Evolutionary conservation across 2,888 invertebrate genomes (phyloP).

Genomic region (Cybosia mesomella): DNA sequence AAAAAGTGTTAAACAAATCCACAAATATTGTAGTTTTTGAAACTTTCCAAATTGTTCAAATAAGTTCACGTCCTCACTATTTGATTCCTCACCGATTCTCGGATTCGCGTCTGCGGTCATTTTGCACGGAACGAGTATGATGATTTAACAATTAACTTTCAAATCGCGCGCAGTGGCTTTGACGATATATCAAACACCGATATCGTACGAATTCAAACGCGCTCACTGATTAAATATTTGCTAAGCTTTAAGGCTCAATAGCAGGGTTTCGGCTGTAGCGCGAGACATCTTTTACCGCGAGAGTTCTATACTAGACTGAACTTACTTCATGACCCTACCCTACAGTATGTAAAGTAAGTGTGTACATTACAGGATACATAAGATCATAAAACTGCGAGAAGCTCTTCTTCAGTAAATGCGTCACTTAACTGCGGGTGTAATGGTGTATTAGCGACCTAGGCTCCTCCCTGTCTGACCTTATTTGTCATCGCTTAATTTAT

Average conservation of each 20-base stretch:
- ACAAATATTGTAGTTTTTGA: slow-evolving; percentile 69
- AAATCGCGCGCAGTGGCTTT: slow-evolving; percentile 8
- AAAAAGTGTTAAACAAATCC: slow-evolving; percentile 68
- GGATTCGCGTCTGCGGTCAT: slow-evolving; percentile 35
- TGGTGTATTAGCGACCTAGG: neutral
- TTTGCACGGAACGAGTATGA: slow-evolving; percentile 18
- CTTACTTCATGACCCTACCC: slow-evolving; percentile 1
- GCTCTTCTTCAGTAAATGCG: slow-evolving; percentile 1
- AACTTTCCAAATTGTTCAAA: slow-evolving; percentile 68
- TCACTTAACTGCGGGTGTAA: slow-evolving; percentile 8
- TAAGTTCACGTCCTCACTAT: slow-evolving; percentile 46
- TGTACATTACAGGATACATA: neutral
- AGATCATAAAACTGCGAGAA: slow-evolving; percentile 2
- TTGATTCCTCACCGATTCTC: slow-evolving; percentile 18
- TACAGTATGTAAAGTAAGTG: slow-evolving; percentile 3
- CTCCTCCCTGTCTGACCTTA: slow-evolving; percentile 5
- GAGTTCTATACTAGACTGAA: slow-evolving; percentile 16
- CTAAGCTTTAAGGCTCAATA: slow-evolving; percentile 18
- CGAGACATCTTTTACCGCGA: slow-evolving; percentile 13
- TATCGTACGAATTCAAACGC: slow-evolving; percentile 31
- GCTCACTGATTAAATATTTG: slow-evolving; percentile 15
- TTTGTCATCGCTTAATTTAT: neutral
- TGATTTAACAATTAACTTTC: slow-evolving; percentile 5
- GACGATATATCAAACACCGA: slow-evolving; percentile 24
- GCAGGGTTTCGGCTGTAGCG: slow-evolving; percentile 20